Percentiles rank a stretch among this genome's conserved stretches.
These are phyloP conservation scores for Phragmatobia fuliginosa DNA, from an alignment of 2,888 invertebrate species.

Conservation along the genomic window DNA sequence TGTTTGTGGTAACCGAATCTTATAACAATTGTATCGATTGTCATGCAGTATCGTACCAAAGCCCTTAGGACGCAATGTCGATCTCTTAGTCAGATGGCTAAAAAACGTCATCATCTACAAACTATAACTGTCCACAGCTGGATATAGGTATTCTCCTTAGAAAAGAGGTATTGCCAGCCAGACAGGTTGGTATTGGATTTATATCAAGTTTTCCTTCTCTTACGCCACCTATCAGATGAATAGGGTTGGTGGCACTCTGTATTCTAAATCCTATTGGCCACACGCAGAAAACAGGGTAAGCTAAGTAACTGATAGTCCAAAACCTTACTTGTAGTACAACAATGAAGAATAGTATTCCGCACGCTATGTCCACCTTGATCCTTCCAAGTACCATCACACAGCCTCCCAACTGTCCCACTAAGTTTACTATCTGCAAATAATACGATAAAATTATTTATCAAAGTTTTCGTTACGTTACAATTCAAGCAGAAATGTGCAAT, in stretches of 20 bases:
- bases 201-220: too few relatives aligned
- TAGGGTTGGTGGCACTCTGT: too few relatives aligned
- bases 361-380: constrained; percentile 96
- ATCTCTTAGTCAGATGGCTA: background rate
- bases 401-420: constrained; percentile 98
- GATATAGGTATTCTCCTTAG: too few relatives aligned
- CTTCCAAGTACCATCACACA: constrained; percentile 98
- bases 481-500: background rate
- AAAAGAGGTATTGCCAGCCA: too few relatives aligned
- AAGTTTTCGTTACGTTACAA: background rate
- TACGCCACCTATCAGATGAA: too few relatives aligned
- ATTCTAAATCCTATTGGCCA: too few relatives aligned
- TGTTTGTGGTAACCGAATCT: background rate
- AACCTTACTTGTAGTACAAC: constrained; percentile 95
- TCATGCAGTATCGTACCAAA: background rate
- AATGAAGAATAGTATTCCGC: constrained; percentile 97
- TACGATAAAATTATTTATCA: constrained; percentile 3
- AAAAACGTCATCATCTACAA: too few relatives aligned
- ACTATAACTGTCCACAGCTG: too few relatives aligned
- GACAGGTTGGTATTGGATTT: too few relatives aligned
- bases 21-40: background rate
- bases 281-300: too few relatives aligned
- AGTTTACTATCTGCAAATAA: constrained; percentile 89
- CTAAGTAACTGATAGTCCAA: background rate
- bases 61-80: background rate